Base-by-base conservation (phyloP, 2,888 invertebrate species). In the Campoletis raptor region DNA sequence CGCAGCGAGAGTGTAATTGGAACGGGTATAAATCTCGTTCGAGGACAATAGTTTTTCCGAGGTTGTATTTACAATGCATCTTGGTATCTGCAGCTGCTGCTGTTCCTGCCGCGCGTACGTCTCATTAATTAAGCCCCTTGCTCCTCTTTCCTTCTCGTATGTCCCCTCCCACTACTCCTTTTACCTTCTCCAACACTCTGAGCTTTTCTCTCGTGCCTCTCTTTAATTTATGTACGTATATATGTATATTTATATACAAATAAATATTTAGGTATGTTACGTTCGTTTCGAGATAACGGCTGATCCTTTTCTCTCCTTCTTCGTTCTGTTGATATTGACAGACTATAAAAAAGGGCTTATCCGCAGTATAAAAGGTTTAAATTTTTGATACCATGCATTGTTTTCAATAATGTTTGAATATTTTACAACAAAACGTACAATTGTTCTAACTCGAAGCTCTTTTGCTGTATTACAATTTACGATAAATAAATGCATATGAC, bases 51-150 rank as follows among this genome's bases (percentile, higher is more conserved):
- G 93, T 93, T 93, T 93, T 93, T 93, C 92, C 90, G 87, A 87
- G 82, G 70, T 72, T 89, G 90, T 92, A 92, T 93, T 92, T 92
- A 92, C 92, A 93, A 93, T 93, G 92, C 91, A 93, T 92, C 93
- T 87, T 90, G 91, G 93, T 92, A 92, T 92, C 92, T 91, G 92
- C 93, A 92, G 93, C 94, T 93, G 93, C 93, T 74, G 66, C 85
- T 54, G 70, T 21, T 70, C 72, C 74, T 70, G 85, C 81, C 42
- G 83, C 89, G 92, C 92, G 91, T 92, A 91, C 91, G 94, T 93
- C 94, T 94, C 94, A 94, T 94, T 94, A 94, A 94, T 94, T 94
- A 94, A 92, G 91, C 90, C 89, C 88, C 88, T 89, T 88, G 89
- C 86, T 85, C 86, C 81, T 70, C 67, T 77, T 67, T 69, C 83